Conservation (phyloP, 2,888 invertebrate species). For the Agrenia bidenticulata region DNA sequence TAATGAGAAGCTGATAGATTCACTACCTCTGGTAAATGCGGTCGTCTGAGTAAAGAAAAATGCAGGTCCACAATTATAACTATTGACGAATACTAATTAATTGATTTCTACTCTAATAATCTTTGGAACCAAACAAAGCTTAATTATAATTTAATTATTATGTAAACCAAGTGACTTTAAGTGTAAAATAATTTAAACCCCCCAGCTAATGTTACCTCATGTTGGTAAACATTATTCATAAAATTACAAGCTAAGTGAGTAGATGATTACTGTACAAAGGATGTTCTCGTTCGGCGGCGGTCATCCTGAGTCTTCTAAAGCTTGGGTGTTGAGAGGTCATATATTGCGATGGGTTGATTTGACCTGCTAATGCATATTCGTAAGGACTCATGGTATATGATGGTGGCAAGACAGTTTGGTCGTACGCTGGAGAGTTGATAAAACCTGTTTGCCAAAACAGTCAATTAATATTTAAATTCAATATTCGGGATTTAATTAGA, state of each 20-base stretch:
- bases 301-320: slow-evolving; percentile 51
- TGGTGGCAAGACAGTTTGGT: slow-evolving; percentile 49
- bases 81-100: too few relatives aligned
- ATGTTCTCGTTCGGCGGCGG: slow-evolving; percentile 52
- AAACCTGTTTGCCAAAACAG: slow-evolving; percentile 39
- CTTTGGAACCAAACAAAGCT: too few relatives aligned
- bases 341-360: slow-evolving; percentile 47
- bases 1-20: too few relatives aligned
- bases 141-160: too few relatives aligned
- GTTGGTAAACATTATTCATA: too few relatives aligned
- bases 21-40: too few relatives aligned
- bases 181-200: too few relatives aligned
- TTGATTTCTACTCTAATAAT: too few relatives aligned
- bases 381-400: slow-evolving; percentile 50
- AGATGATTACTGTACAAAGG: slow-evolving; percentile 53
- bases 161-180: too few relatives aligned
- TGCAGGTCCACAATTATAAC: too few relatives aligned
- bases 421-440: slow-evolving; percentile 52
- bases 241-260: slow-evolving; percentile 40
- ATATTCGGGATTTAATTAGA: slow-evolving; percentile 1
- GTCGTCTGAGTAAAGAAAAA: too few relatives aligned
- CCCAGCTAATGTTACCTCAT: too few relatives aligned
- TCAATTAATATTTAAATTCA: slow-evolving; percentile 18
- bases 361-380: slow-evolving; percentile 43
- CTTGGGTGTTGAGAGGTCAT: slow-evolving; percentile 48